Evolutionary conservation across 2,113 vertebrate species (phyloP).

Genomic region (Zosterops lateralis): DNA sequence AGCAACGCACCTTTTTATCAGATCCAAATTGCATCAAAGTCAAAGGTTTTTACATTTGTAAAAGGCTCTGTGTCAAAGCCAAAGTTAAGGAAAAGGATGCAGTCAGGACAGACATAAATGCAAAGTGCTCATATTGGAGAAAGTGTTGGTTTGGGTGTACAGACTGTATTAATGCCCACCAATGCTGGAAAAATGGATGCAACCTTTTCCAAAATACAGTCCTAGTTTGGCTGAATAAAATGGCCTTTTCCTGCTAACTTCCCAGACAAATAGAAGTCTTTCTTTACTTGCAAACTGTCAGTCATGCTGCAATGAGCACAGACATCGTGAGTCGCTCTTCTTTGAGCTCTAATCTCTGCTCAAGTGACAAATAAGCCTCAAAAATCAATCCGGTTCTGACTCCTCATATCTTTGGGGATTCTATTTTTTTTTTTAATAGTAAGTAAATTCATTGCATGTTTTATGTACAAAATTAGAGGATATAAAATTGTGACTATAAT

Average conservation of each 20-base stretch:
- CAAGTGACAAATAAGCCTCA: constrained; percentile 58
- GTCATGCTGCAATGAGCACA: constrained; percentile 53
- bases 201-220: neutral
- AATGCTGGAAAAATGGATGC: neutral
- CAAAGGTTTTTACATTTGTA: neutral
- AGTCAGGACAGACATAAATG: neutral
- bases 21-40: neutral
- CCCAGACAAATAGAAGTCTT: neutral
- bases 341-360: constrained; percentile 64
- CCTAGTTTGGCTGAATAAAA: neutral
- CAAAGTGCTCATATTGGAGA: neutral
- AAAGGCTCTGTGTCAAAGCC: neutral
- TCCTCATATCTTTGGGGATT: neutral
- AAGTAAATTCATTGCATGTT: neutral
- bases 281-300: constrained; percentile 48
- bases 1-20: neutral
- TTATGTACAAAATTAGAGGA: neutral
- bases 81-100: neutral
- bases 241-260: neutral
- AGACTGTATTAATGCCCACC: neutral
- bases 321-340: constrained; percentile 45
- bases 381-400: constrained; percentile 62
- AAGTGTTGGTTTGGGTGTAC: neutral
- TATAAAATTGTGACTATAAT: neutral
- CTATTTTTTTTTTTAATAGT: neutral